These are phyloP conservation scores for Microcebus ravelobensis DNA, from an alignment of 2,113 vertebrate species.

Conservation along the genomic window DNA sequence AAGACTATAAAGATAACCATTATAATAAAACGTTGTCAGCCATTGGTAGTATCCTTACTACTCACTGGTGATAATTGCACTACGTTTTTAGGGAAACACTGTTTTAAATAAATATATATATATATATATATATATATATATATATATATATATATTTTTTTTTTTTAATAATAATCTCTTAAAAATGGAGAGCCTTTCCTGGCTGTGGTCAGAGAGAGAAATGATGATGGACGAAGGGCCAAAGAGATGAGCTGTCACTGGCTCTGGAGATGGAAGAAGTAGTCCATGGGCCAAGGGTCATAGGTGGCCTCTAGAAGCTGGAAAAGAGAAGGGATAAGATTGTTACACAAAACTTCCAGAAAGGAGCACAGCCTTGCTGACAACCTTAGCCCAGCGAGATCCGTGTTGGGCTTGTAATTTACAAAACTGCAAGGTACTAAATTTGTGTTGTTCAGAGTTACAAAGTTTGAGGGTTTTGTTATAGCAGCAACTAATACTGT, in stretches of 20 bases:
- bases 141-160: too few relatives aligned
- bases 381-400: background rate
- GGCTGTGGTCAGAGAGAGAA: background rate
- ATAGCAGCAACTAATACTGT: background rate
- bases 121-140: too few relatives aligned
- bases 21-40: background rate
- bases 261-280: background rate
- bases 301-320: background rate
- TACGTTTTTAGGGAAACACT: constrained; percentile 9
- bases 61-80: background rate
- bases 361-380: background rate
- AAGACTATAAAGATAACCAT: background rate
- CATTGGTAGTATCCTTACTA: background rate
- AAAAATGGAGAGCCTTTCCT: background rate
- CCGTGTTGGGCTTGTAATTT: background rate
- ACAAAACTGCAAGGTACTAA: background rate
- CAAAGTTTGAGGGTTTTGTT: background rate
- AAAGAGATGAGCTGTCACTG: background rate
- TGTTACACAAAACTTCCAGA: background rate
- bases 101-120: background rate
- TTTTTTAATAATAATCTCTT: too few relatives aligned
- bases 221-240: background rate
- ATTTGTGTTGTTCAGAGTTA: background rate
- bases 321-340: background rate
- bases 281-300: background rate